These are phyloP conservation scores for Pentalonia nigronervosa DNA, from an alignment of 1,140 invertebrate genomes.

Conservation along the genomic window DNA sequence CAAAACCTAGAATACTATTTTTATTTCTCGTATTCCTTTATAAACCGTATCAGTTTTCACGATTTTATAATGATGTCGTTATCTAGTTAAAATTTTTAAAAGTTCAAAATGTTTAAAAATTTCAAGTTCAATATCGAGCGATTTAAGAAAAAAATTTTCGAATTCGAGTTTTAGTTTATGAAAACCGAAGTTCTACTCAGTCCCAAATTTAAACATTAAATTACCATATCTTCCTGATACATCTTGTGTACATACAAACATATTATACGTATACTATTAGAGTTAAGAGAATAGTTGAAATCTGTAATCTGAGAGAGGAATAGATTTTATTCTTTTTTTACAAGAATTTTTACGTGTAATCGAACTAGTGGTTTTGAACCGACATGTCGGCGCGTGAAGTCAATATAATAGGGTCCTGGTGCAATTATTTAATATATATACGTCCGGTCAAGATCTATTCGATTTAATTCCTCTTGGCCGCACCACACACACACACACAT, in stretches of 20 bases:
- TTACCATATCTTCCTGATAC: neutral
- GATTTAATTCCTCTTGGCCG: slow-evolving; percentile 38
- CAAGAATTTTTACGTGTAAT: neutral
- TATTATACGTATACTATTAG: neutral
- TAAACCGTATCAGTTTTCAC: too few species aligned
- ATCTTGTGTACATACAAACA: neutral
- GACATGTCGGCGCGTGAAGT: neutral
- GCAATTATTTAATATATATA: slow-evolving; percentile 26
- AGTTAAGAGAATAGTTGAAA: neutral
- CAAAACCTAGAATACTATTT: too few species aligned
- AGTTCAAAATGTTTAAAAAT: too few species aligned
- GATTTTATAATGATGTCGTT: too few species aligned
- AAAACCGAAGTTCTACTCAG: too few species aligned
- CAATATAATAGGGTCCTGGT: slow-evolving; percentile 6
- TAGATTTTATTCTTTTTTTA: neutral
- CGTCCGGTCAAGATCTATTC: slow-evolving; percentile 18
- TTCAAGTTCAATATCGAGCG: too few species aligned
- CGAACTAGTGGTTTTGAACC: slow-evolving; percentile 38
- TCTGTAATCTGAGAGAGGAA: neutral
- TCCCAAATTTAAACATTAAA: neutral
- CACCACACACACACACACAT: neutral
- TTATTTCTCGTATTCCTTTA: too few species aligned
- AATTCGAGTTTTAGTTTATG: too few species aligned
- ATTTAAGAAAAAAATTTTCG: too few species aligned
- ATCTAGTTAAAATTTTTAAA: too few species aligned